Conservation (phyloP, 2,797 vertebrate species). For the Bufotes viridis region DNA sequence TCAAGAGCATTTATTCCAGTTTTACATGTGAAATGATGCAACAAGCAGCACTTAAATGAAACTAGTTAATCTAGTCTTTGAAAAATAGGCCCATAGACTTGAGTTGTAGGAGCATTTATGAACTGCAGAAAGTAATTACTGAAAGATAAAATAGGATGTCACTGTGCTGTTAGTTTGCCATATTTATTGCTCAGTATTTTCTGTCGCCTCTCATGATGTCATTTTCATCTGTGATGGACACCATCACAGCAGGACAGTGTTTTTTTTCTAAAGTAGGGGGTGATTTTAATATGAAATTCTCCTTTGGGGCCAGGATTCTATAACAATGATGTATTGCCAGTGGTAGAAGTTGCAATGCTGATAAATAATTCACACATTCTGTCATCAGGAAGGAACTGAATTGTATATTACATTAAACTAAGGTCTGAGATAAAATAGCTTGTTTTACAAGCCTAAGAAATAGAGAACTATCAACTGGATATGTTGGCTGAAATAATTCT, state of each 20-base stretch:
- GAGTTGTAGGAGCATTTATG: conserved; percentile 50
- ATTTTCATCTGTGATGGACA: conserved; percentile 41
- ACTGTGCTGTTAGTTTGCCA: conserved; percentile 39
- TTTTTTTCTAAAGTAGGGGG: not conserved
- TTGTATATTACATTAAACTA: conserved; percentile 13
- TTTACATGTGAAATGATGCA: conserved; percentile 53
- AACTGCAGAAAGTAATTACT: conserved; percentile 51
- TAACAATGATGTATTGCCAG: conserved; percentile 48
- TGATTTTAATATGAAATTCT: conserved; percentile 38
- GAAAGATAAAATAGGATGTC: conserved; percentile 55
- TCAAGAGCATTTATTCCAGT: conserved; percentile 49
- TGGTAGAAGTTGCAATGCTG: conserved; percentile 19
- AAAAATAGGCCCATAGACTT: conserved; percentile 48
- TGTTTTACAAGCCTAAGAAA: not conserved
- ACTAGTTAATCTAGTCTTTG: conserved; percentile 51
- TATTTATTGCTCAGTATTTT: conserved; percentile 32
- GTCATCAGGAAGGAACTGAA: conserved; percentile 41
- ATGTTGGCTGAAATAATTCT: conserved; percentile 14
- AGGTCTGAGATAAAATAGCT: not conserved
- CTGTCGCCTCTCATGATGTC: conserved; percentile 42
- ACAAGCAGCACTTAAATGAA: conserved; percentile 39
- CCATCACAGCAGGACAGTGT: conserved; percentile 14
- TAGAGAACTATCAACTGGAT: not conserved
- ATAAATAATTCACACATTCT: conserved; percentile 50
- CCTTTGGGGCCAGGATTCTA: conserved; percentile 39